Evolutionary conservation across 1,140 invertebrate species (phyloP), one percentile per base, ranked within the genome.

Genomic region (Hestina assimilis): DNA sequence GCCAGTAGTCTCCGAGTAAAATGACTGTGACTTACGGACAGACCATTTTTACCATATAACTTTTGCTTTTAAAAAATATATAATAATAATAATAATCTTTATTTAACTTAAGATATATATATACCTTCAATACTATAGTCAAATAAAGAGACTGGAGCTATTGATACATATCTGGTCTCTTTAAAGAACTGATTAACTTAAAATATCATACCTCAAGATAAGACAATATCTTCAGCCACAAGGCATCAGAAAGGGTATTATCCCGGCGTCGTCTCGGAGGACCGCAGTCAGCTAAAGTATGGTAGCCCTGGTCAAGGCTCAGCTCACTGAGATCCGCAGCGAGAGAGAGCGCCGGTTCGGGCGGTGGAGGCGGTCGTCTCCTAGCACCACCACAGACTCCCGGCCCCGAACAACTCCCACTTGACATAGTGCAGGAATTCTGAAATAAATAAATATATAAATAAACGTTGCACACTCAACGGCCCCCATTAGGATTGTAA

Each of bases 221-320:
- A 4, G 79, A 79, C 17, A 87, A 55, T 50, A 87, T 83, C 53
- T 75, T 83, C 26, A 83, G 55, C 81, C 81, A 85, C 52, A 87
- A 45, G 9, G 80, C 79, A 59, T 87, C 84, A 51, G 66, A 81
- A 0, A 87, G 70, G 0, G 69, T 79, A 31, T 79, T 78, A 48
- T 85, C 80, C 17, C 76, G 46, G 28, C 79, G 48, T 43, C 82
- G 58, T 31, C 82, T 64, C 0, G 80, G 82, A 7, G 79, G 82
- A 6, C 82, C 82, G 81, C 91, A 59, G 78, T 89, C 69, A 57
- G 93, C 91, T 29, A 95, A 80, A 1, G 94, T 95, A 64, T 94
- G 93, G 79, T 95, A 95, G 4, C 94, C 94, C 74, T 94, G 92
- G 76, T 94, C 93, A 14, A 93, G 77, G 61, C 91, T 93, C 19